These are phyloP conservation scores for Berghia stephanieae DNA, from an alignment of 1,140 invertebrate genomes.

Conservation along the genomic window DNA sequence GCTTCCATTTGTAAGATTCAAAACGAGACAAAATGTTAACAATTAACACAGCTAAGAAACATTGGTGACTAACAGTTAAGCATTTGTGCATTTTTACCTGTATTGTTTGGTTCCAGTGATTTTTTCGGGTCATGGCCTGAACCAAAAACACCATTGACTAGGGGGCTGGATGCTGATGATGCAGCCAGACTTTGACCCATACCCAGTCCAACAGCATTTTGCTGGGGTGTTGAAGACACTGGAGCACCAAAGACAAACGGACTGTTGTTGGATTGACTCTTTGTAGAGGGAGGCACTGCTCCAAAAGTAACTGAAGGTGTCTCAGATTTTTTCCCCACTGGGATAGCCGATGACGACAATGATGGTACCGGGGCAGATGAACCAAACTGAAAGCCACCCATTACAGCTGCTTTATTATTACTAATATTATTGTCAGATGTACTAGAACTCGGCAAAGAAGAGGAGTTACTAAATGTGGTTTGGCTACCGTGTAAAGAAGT, in stretches of 20 bases:
- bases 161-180: neutral
- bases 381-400: neutral
- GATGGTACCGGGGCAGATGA: neutral
- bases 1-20: neutral
- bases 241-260: slow-evolving; percentile 22
- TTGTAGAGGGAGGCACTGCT: too few relatives aligned
- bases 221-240: neutral
- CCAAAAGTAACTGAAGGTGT: neutral
- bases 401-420: neutral
- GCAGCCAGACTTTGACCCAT: slow-evolving; percentile 1
- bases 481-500: too few relatives aligned
- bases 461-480: neutral
- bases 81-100: neutral
- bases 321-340: neutral
- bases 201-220: neutral
- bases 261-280: too few relatives aligned
- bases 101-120: neutral
- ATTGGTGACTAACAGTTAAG: neutral
- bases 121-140: neutral
- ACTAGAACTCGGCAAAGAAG: neutral
- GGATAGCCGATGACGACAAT: neutral
- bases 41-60: neutral
- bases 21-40: neutral
- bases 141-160: slow-evolving; percentile 17
- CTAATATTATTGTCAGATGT: neutral